A percentile compares a stretch with the other conserved stretches of the same genome.
Conservation (phyloP, 2,888 invertebrate genomes). For the Deilephila porcellus region DNA sequence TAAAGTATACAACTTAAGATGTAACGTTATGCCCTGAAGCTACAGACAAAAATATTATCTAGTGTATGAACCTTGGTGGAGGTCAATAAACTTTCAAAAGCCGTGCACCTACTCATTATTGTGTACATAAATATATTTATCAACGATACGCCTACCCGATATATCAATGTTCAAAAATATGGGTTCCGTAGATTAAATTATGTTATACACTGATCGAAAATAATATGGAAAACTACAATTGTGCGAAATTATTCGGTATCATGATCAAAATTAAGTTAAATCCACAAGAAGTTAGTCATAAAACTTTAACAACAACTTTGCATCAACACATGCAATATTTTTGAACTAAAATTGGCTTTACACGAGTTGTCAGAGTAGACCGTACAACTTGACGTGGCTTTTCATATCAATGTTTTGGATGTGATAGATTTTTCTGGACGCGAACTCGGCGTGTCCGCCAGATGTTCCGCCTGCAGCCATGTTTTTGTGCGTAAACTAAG, state of each 20-base stretch:
- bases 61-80: background rate
- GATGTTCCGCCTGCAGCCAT: constrained; percentile 49
- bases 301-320: too few species aligned
- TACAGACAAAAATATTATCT: background rate
- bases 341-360: background rate
- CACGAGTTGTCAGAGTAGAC: background rate
- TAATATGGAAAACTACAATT: too few species aligned
- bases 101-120: constrained; percentile 10
- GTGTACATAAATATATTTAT: background rate
- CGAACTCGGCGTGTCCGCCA: constrained; percentile 39
- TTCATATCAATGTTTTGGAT: background rate
- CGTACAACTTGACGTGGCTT: background rate
- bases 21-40: background rate
- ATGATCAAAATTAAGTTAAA: too few species aligned
- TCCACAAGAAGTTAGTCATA: too few species aligned
- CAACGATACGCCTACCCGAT: background rate
- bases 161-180: background rate
- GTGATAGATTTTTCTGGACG: background rate
- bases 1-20: background rate
- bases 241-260: too few species aligned
- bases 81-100: constrained; percentile 14
- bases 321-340: too few species aligned
- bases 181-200: too few species aligned
- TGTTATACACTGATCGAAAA: too few species aligned
- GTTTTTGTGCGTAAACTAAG: constrained; percentile 46